A percentile compares a stretch with the other conserved stretches of the same genome.
phyloP scores from a whole-genome alignment of 2,888 invertebrate species.

The Drosophila nigricruria region DNA sequence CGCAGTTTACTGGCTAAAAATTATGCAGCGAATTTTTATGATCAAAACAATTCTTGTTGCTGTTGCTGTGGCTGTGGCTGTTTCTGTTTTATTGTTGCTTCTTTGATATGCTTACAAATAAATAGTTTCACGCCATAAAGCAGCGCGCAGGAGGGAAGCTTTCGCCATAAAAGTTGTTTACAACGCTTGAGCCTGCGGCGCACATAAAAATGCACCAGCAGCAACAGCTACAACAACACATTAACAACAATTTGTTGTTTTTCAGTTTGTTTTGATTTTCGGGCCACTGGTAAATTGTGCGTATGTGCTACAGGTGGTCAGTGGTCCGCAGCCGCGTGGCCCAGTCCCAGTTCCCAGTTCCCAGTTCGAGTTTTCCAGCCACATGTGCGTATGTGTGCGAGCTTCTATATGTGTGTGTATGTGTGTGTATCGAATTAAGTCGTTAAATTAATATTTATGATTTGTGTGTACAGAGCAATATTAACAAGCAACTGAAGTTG shows the following conservation, averaged over 20 bases:
- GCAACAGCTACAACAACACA: slow-evolving; percentile 39
- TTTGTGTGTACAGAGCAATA: slow-evolving; percentile 68
- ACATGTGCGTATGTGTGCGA: slow-evolving; percentile 5
- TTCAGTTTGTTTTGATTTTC: slow-evolving; percentile 72
- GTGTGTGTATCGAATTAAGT: slow-evolving; percentile 71
- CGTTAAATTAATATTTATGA: slow-evolving; percentile 80
- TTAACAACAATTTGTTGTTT: slow-evolving; percentile 65
- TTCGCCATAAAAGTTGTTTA: slow-evolving; percentile 76
- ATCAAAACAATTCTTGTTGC: slow-evolving; percentile 45
- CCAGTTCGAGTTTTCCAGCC: slow-evolving; percentile 9
- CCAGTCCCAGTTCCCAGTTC: slow-evolving; percentile 18
- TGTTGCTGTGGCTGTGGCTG: slow-evolving; percentile 25
- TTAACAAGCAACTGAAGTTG: slow-evolving; percentile 26
- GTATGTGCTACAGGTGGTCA: slow-evolving; percentile 69
- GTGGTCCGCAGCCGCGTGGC: slow-evolving; percentile 31
- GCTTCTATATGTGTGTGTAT: not conserved
- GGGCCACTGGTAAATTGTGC: slow-evolving; percentile 61
- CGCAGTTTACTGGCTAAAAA: slow-evolving; percentile 49
- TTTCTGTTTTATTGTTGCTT: slow-evolving; percentile 56
- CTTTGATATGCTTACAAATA: slow-evolving; percentile 79
- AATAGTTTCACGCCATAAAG: slow-evolving; percentile 78
- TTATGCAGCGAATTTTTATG: slow-evolving; percentile 72
- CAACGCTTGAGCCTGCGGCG: slow-evolving; percentile 72
- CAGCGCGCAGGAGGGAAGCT: slow-evolving; percentile 21
- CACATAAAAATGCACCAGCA: slow-evolving; percentile 69